Evolutionary conservation across 1,140 invertebrate genomes (phyloP).

Genomic region (Caenorhabditis remanei): DNA sequence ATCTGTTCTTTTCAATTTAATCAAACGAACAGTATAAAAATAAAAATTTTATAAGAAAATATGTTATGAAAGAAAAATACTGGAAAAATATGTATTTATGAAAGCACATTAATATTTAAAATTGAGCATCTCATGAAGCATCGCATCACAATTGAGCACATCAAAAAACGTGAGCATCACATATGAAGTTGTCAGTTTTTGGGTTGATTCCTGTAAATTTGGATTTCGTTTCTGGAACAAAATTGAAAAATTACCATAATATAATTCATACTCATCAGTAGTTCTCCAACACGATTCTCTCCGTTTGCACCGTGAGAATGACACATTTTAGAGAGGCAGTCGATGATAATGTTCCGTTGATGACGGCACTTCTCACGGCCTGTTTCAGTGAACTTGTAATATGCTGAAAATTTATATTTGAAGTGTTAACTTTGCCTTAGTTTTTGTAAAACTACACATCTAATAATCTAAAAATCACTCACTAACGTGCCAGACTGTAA

Average conservation of each 20-base stretch:
- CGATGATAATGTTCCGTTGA: constrained; percentile 32
- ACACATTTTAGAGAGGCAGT: constrained; percentile 29
- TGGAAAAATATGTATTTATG: neutral
- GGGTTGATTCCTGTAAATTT: constrained; percentile 20
- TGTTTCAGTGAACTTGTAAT: constrained; percentile 36
- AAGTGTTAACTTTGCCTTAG: neutral
- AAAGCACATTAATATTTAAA: constrained; percentile 25
- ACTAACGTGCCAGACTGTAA: constrained; percentile 35
- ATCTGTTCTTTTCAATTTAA: neutral
- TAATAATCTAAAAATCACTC: neutral
- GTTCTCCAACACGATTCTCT: constrained; percentile 13
- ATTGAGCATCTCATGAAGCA: constrained; percentile 47
- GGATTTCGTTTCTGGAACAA: neutral
- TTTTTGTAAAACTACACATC: too few species aligned
- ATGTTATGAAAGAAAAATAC: neutral
- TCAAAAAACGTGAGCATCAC: constrained; percentile 41
- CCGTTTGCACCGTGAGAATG: constrained; percentile 18
- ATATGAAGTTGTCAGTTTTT: constrained; percentile 43
- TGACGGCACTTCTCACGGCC: constrained; percentile 38
- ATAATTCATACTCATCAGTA: constrained; percentile 42
- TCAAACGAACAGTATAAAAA: neutral
- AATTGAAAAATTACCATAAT: neutral
- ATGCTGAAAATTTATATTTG: neutral
- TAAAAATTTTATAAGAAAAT: too few species aligned
- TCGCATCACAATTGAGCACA: constrained; percentile 44